phyloP scores from a whole-genome alignment of 2,888 invertebrate species.

The Resseliella maxima region DNA sequence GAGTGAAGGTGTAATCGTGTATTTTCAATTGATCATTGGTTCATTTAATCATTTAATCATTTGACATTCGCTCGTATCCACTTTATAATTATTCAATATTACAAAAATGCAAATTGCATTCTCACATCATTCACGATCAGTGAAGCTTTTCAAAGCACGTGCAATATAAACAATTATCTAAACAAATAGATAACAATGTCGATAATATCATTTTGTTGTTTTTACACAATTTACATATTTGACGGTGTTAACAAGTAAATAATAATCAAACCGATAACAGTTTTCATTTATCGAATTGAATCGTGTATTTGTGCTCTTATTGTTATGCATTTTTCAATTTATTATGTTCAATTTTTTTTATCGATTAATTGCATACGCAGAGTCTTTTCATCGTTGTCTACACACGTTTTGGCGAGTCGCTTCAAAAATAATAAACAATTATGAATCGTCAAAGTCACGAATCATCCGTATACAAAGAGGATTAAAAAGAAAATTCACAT shows the following conservation, averaged over 20 bases:
- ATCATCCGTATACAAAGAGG: neutral
- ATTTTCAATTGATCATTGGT: neutral
- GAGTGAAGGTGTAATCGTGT: neutral
- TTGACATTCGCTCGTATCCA: neutral
- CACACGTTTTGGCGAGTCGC: neutral
- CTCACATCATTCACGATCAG: constrained; percentile 2
- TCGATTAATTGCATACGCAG: neutral
- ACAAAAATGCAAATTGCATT: neutral
- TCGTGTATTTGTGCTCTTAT: neutral
- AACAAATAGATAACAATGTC: neutral
- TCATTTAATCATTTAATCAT: neutral
- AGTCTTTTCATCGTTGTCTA: no score
- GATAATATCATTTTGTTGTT: neutral
- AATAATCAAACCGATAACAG: neutral
- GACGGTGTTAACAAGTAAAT: neutral
- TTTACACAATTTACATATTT: neutral
- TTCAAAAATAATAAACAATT: constrained; percentile 20
- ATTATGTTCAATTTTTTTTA: neutral
- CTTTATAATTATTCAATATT: neutral
- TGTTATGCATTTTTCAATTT: neutral
- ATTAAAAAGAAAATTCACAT: neutral
- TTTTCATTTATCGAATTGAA: neutral
- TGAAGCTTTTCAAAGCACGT: constrained; percentile 2
- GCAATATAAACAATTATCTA: neutral
- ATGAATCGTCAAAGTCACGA: constrained; percentile 36